Base-by-base conservation (phyloP, 2,113 vertebrate genomes). In the Reinhardtius hippoglossoides region DNA sequence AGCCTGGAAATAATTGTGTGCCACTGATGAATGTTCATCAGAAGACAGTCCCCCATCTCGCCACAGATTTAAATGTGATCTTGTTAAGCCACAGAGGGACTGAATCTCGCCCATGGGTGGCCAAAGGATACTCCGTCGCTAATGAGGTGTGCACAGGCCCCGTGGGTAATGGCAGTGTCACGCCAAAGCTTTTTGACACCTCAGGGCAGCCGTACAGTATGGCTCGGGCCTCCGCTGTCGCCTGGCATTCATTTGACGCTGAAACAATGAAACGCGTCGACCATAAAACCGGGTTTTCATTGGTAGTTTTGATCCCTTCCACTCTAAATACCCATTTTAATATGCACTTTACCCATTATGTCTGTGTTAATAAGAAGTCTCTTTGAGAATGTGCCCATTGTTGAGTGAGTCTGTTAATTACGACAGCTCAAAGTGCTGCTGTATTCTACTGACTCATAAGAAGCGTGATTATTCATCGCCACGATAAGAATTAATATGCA, bases 321-420 rank as follows among this genome's bases (percentile, higher is more conserved):
- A 85, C 87, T 88, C 87, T 85, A 90, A 88, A 90, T 87, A 84
- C 55, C 80, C 84, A 83, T 91, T 91, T 90, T 84, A 89, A 88
- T 88, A 87, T 79, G 87, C 86, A 83, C 80, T 90, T 89, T 87
- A 75, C 81, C 89, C 89, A 87, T 89, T 88, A 87, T 90, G 88
- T 88, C 77, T 76, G 87, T 87, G 89, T 88, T 91, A 89, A 91
- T 83, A 92, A 87, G 87, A 83, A 86, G 77, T 82, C 81, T 92
- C 86, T 92, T 87, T 90, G 90, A 91, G 90, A 85, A 85, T 78
- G 82, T 74, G 82, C 87, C 85, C 90, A 92, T 90, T 93, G 91
- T 92, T 79, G 89, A 91, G 83, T 73, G 87, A 81, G 89, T 87
- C 87, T 91, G 91, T 90, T 93, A 94, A 94, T 93, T 92, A 93